phyloP scores from a whole-genome alignment of 2,113 vertebrate genomes.

The Physeter macrocephalus region DNA sequence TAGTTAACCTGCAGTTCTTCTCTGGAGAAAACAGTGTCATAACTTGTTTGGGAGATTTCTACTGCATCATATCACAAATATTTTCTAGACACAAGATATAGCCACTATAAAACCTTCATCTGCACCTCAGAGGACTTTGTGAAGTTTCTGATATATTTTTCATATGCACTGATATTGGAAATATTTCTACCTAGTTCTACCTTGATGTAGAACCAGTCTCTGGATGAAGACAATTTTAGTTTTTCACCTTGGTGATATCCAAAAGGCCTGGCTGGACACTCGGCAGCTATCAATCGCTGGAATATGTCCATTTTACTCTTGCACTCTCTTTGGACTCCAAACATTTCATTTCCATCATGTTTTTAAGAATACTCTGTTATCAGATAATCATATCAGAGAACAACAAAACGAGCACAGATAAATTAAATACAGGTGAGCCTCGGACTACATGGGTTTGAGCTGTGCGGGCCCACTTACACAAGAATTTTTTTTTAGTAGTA shows the following conservation, averaged over 20 bases:
- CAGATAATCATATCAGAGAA: background rate
- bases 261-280: background rate
- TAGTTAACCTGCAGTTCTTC: background rate
- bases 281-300: background rate
- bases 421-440: background rate
- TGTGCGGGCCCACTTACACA: fast-evolving
- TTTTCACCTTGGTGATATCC: background rate
- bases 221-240: background rate
- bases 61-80: background rate
- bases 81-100: background rate
- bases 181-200: background rate
- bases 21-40: background rate
- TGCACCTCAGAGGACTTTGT: background rate
- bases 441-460: background rate
- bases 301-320: background rate
- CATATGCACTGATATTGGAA: background rate
- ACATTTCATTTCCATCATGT: background rate
- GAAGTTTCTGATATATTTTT: background rate
- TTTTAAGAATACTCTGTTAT: background rate
- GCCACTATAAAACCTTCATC: background rate
- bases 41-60: background rate
- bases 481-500: background rate
- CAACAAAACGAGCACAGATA: background rate
- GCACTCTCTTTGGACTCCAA: background rate
- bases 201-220: background rate